These are phyloP conservation scores for Eristalinus aeneus DNA, from an alignment of 2,888 invertebrate genomes.

Conservation along the genomic window DNA sequence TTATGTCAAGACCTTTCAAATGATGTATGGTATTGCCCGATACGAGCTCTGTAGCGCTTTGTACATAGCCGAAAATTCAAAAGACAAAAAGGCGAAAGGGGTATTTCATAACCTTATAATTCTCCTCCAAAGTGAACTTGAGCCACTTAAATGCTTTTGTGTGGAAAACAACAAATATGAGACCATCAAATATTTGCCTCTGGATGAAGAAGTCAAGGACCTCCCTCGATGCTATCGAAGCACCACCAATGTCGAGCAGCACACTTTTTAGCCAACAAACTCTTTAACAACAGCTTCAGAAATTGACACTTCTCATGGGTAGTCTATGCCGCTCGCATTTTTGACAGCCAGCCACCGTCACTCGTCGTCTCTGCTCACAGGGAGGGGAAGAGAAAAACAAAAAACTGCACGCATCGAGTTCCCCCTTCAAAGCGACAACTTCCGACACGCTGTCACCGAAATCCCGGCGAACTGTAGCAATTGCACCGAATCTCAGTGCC, in stretches of 20 bases:
- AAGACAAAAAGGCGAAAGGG: no score
- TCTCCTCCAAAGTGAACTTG: no score
- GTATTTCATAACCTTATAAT: no score
- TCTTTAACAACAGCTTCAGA: not conserved
- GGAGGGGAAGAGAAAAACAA: not conserved
- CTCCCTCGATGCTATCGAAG: not conserved
- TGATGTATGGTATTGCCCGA: no score
- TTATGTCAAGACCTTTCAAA: no score
- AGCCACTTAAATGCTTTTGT: no score
- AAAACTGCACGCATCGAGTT: not conserved
- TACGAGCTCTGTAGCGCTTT: no score
- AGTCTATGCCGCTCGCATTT: not conserved
- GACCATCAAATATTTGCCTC: no score
- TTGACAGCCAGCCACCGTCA: not conserved
- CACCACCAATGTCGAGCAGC: not conserved
- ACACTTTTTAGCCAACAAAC: not conserved
- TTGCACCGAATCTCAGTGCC: slow-evolving; percentile 21
- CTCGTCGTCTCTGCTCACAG: not conserved
- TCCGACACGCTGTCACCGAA: slow-evolving; percentile 17
- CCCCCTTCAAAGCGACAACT: slow-evolving; percentile 14
- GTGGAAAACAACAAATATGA: no score
- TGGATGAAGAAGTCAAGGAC: not conserved
- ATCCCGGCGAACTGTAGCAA: slow-evolving; percentile 20
- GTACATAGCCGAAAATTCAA: no score
- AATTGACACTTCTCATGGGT: not conserved